phyloP scores from a whole-genome alignment of 2,888 invertebrate species.

The Pantelozetes paolii region DNA sequence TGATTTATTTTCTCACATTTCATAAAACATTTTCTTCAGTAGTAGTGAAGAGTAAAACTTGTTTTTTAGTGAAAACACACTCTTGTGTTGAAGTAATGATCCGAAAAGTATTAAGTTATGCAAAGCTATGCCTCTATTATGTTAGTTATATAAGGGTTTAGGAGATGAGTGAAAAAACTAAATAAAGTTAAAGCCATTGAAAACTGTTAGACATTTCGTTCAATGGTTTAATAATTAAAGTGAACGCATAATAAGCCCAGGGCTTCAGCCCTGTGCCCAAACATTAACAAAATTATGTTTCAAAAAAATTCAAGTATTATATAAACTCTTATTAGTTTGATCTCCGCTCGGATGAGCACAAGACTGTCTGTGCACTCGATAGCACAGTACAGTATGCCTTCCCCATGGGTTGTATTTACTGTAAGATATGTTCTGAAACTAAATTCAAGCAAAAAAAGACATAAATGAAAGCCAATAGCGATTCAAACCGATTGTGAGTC shows the following conservation, averaged over 20 bases:
- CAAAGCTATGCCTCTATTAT: conserved; percentile 24
- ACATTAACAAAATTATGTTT: conserved; percentile 8
- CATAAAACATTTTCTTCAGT: neutral
- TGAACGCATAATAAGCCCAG: neutral
- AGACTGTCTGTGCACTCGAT: neutral
- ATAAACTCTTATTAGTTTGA: conserved; percentile 3
- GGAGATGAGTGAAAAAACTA: neutral
- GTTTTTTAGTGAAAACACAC: neutral
- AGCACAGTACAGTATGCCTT: too few relatives aligned
- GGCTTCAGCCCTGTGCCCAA: neutral
- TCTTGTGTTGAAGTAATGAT: conserved; percentile 21
- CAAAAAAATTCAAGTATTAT: neutral
- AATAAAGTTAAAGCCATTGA: neutral
- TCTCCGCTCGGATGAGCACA: conserved; percentile 7
- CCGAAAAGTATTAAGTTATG: conserved; percentile 24
- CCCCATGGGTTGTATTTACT: conserved; percentile 24
- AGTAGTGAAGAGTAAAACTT: neutral
- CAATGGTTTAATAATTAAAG: conserved; percentile 9
- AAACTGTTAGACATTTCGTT: neutral
- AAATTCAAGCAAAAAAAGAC: conserved; percentile 1
- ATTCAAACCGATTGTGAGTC: conserved; percentile 13
- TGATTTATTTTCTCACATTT: conserved; percentile 31
- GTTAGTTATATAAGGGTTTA: neutral
- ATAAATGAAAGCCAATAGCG: conserved; percentile 20
- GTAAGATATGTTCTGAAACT: conserved; percentile 1